These are phyloP conservation scores for Clarias macrocephalus DNA, from an alignment of 2,113 vertebrate genomes.

Conservation along the genomic window DNA sequence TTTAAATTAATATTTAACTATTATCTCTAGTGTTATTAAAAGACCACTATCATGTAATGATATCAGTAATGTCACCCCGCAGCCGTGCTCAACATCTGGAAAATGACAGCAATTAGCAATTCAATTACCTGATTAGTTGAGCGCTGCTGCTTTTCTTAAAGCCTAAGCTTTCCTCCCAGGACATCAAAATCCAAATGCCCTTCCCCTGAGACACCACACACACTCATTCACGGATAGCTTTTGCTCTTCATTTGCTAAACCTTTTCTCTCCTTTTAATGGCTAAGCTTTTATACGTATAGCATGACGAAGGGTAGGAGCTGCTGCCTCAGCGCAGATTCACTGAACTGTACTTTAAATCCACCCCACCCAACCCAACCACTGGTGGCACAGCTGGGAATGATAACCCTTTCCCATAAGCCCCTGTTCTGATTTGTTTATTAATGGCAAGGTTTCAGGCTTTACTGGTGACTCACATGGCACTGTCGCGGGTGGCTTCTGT, in stretches of 20 bases:
- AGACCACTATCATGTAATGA: neutral
- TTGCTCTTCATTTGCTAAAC: conserved; percentile 19
- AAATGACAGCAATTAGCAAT: conserved; percentile 35
- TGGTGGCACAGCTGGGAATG: neutral
- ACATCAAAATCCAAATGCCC: conserved; percentile 3
- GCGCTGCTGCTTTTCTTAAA: conserved; percentile 17
- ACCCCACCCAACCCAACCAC: conserved; percentile 26
- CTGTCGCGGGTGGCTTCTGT: neutral
- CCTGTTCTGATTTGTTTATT: neutral
- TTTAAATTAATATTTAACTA: conserved; percentile 10
- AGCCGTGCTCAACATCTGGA: conserved; percentile 21
- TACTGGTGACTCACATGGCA: neutral
- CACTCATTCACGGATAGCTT: conserved; percentile 9
- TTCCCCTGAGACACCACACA: conserved; percentile 20
- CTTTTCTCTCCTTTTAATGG: neutral
- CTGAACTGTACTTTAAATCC: neutral
- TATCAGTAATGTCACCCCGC: conserved; percentile 9
- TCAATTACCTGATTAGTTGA: conserved; percentile 26
- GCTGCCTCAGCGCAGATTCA: conserved; percentile 30
- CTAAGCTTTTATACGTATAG: neutral
- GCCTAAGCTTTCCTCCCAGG: conserved; percentile 8
- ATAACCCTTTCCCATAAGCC: conserved; percentile 6
- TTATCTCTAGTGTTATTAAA: conserved; percentile 9
- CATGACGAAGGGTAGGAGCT: neutral
- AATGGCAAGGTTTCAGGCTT: neutral